These are phyloP conservation scores for Sesamia nonagrioides DNA, from an alignment of 1,140 invertebrate species.

Conservation along the genomic window DNA sequence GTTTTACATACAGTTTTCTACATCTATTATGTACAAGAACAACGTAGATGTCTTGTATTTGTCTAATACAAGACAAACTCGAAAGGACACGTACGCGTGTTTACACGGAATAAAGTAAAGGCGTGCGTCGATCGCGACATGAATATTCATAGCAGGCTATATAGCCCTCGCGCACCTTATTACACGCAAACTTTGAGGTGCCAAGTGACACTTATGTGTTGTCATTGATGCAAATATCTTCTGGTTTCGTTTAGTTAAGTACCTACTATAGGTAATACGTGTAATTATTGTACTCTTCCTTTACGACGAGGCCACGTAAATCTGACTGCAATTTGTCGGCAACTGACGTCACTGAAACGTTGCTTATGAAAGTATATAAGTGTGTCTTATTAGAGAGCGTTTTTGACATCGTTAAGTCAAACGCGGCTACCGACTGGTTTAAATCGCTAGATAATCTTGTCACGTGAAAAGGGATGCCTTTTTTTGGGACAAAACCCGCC, in stretches of 20 bases:
- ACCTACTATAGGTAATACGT: neutral
- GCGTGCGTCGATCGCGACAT: constrained; percentile 77
- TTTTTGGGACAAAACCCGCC: no score
- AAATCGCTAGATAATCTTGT: no score
- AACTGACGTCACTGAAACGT: no score
- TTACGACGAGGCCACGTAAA: no score
- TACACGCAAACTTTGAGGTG: constrained; percentile 54
- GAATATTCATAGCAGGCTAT: constrained; percentile 75
- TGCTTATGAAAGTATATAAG: no score
- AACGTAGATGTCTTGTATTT: constrained; percentile 61
- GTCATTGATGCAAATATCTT: constrained; percentile 10
- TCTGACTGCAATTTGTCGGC: no score
- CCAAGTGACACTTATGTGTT: constrained; percentile 27
- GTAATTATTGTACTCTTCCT: no score
- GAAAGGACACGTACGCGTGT: constrained; percentile 80
- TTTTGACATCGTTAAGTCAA: no score
- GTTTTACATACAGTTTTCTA: no score
- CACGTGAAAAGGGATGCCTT: no score
- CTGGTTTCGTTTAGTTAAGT: neutral
- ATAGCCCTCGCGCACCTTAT: constrained; percentile 58
- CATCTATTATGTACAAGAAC: constrained; percentile 54
- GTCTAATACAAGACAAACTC: constrained; percentile 75
- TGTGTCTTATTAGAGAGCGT: no score
- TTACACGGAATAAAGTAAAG: constrained; percentile 79
- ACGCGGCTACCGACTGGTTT: no score